Evolutionary conservation across 1,140 invertebrate species (phyloP).

Genomic region (Philotrypesis tridentata): DNA sequence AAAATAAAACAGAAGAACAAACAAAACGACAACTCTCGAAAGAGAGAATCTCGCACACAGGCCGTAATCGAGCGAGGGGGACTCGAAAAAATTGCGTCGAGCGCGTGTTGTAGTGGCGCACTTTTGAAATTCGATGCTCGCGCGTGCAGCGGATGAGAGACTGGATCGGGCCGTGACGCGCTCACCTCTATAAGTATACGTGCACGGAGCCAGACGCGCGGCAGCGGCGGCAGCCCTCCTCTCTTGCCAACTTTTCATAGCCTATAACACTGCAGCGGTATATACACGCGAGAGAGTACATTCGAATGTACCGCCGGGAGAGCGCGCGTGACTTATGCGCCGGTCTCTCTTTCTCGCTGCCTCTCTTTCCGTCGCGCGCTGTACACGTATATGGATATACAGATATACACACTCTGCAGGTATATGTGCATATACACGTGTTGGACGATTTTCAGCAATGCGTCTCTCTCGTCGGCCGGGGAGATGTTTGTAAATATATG

Average conservation of each 20-base stretch:
- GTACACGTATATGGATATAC: no score
- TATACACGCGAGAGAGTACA: not conserved
- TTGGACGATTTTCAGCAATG: not conserved
- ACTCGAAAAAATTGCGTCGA: no score
- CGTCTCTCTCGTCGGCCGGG: not conserved
- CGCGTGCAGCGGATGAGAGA: conserved; percentile 54
- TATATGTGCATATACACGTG: not conserved
- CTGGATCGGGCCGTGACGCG: conserved; percentile 59
- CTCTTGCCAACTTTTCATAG: conserved; percentile 42
- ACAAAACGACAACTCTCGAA: no score
- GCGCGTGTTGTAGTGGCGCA: not conserved
- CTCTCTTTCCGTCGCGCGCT: no score
- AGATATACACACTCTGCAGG: no score
- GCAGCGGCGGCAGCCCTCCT: conserved; percentile 51
- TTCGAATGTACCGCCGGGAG: conserved; percentile 4
- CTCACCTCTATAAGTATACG: conserved; percentile 63
- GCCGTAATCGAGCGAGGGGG: no score
- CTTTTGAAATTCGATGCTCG: not conserved
- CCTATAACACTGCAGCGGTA: not conserved
- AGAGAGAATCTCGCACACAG: no score
- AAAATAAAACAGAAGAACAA: no score
- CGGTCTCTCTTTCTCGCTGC: not conserved
- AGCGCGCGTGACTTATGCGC: not conserved
- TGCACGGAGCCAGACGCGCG: not conserved
- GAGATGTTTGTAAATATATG: no score